Conservation (phyloP, 2,113 vertebrate genomes). For the Leptodactylus fuscus region DNA sequence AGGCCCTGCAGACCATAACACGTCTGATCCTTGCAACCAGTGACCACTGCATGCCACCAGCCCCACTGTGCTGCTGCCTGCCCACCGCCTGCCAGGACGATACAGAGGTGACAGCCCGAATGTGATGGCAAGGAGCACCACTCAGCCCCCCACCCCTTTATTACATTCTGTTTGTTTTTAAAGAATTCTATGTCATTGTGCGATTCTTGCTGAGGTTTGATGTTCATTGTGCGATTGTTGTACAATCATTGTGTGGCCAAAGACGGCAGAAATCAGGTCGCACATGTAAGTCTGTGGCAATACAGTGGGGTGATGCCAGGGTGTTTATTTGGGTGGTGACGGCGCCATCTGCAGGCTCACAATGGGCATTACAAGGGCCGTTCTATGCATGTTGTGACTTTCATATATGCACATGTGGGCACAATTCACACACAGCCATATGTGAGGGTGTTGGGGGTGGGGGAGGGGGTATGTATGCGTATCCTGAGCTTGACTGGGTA, state of each 20-base stretch:
- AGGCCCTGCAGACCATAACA: background rate
- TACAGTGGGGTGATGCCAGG: constrained; percentile 6
- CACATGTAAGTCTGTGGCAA: background rate
- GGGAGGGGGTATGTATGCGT: background rate
- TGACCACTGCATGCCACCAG: constrained; percentile 22
- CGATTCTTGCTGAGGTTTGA: background rate
- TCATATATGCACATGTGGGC: constrained; percentile 52
- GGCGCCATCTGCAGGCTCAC: constrained; percentile 21
- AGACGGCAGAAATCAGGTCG: background rate
- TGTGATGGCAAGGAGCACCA: background rate
- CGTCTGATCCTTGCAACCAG: constrained; percentile 3
- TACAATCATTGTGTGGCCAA: constrained; percentile 38
- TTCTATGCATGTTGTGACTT: constrained; percentile 48
- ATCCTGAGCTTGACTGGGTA: background rate
- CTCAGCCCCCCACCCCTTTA: background rate
- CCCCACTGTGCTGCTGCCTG: constrained; percentile 9
- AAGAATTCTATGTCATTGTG: constrained; percentile 11
- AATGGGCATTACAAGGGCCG: constrained; percentile 35
- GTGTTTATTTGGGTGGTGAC: constrained; percentile 1
- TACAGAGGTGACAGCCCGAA: background rate
- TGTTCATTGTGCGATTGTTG: constrained; percentile 36
- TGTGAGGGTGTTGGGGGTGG: background rate
- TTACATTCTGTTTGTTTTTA: background rate
- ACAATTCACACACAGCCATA: constrained; percentile 44
- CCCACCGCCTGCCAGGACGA: constrained; percentile 4